These are phyloP conservation scores for Melopsittacus undulatus DNA, from an alignment of 2,797 vertebrate species.

Conservation along the genomic window DNA sequence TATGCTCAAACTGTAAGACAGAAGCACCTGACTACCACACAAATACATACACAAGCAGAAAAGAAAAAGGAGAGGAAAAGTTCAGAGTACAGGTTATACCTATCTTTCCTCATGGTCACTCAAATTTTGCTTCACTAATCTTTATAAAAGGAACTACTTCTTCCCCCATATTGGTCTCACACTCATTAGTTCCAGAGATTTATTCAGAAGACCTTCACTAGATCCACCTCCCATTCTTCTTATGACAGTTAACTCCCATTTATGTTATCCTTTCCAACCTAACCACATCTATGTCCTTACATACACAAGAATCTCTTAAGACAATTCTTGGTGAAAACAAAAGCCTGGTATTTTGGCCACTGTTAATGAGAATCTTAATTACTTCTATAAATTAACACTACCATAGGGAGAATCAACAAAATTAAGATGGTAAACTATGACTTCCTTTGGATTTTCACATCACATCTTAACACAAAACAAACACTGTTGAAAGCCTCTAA, in stretches of 20 bases:
- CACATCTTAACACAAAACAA: not conserved
- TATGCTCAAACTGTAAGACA: not conserved
- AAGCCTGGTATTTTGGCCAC: not conserved
- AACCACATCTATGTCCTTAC: not conserved
- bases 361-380: not conserved
- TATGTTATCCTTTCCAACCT: not conserved
- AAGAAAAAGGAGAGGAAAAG: not conserved
- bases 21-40: not conserved
- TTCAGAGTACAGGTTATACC: not conserved
- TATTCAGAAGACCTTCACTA: not conserved
- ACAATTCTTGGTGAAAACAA: not conserved
- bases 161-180: not conserved
- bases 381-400: not conserved
- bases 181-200: not conserved
- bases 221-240: not conserved
- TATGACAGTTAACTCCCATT: not conserved
- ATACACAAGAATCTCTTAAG: not conserved
- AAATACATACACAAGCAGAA: not conserved
- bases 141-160: not conserved
- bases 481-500: not conserved
- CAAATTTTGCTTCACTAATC: not conserved
- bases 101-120: not conserved
- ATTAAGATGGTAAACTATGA: not conserved
- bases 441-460: not conserved
- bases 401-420: not conserved